These are phyloP conservation scores for Sthenelais limicola DNA, from an alignment of 2,888 invertebrate species.

Conservation along the genomic window DNA sequence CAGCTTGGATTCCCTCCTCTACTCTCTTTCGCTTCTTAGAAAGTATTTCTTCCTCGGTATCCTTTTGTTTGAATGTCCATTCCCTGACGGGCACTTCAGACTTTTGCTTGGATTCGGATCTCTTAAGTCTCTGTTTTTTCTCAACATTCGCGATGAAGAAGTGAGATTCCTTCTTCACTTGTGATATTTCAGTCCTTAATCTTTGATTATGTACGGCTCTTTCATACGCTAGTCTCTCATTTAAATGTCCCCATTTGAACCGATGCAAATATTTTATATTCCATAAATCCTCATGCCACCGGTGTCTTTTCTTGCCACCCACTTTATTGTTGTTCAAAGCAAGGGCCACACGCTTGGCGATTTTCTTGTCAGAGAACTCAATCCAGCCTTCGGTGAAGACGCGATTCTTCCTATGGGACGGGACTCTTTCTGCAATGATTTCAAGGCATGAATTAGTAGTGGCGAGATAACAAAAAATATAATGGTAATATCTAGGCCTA, in stretches of 20 bases:
- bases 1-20: background rate
- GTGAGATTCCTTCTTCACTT: conserved; percentile 91
- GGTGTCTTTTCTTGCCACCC: conserved; percentile 84
- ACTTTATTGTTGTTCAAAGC: conserved; percentile 83
- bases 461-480: background rate
- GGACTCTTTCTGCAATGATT: conserved; percentile 9
- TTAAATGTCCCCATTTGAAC: conserved; percentile 96
- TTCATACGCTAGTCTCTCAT: conserved; percentile 94
- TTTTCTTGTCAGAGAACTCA: conserved; percentile 89
- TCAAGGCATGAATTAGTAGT: background rate
- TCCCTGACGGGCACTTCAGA: conserved; percentile 37
- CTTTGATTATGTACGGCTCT: conserved; percentile 90
- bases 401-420: conserved; percentile 58
- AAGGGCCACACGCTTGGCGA: conserved; percentile 88
- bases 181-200: conserved; percentile 87
- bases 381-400: conserved; percentile 88
- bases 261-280: conserved; percentile 94
- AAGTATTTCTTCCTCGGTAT: conserved; percentile 62
- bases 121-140: conserved; percentile 79
- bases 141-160: conserved; percentile 86
- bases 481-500: background rate
- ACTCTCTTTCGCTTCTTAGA: conserved; percentile 48
- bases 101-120: conserved; percentile 58
- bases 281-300: conserved; percentile 94
- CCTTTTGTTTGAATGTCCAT: conserved; percentile 55